Conservation (phyloP, 2,888 invertebrate genomes). For the Drosophila pullipes region DNA sequence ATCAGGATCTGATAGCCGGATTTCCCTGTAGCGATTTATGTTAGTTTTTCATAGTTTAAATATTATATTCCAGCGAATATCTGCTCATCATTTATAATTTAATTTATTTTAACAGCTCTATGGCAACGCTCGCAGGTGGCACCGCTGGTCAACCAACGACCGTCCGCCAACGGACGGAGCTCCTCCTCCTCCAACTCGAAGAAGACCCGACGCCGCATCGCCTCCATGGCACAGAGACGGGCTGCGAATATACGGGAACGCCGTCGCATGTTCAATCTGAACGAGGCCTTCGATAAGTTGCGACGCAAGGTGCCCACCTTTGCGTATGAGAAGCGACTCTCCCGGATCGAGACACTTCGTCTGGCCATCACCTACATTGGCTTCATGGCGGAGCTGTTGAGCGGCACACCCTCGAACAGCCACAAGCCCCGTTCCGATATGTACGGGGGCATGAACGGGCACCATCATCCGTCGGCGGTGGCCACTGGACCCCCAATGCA, state of each 20-base stretch:
- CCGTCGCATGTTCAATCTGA: conserved; percentile 97
- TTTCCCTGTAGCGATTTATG: conserved; percentile 90
- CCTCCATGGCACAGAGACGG: conserved; percentile 94
- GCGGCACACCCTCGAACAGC: conserved; percentile 87
- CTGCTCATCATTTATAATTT: not conserved
- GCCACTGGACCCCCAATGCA: conserved; percentile 65
- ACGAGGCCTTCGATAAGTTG: conserved; percentile 97
- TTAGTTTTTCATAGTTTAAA: conserved; percentile 66
- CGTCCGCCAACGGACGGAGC: conserved; percentile 71
- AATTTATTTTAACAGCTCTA: conserved; percentile 78
- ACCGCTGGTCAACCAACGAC: conserved; percentile 84
- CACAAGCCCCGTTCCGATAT: conserved; percentile 83
- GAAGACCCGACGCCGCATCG: conserved; percentile 94
- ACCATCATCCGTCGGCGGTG: conserved; percentile 71
- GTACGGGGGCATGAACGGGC: conserved; percentile 83
- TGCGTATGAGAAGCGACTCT: conserved; percentile 97
- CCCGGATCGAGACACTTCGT: conserved; percentile 96
- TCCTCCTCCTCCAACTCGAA: conserved; percentile 86
- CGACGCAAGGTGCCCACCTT: conserved; percentile 97
- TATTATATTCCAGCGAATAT: not conserved
- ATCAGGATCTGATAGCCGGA: conserved; percentile 90
- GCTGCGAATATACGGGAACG: conserved; percentile 97
- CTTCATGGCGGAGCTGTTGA: conserved; percentile 96
- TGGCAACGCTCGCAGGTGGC: conserved; percentile 88
- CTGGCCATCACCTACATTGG: conserved; percentile 98